Conservation (phyloP, 2,113 vertebrate genomes). For the Bucco capensis region DNA sequence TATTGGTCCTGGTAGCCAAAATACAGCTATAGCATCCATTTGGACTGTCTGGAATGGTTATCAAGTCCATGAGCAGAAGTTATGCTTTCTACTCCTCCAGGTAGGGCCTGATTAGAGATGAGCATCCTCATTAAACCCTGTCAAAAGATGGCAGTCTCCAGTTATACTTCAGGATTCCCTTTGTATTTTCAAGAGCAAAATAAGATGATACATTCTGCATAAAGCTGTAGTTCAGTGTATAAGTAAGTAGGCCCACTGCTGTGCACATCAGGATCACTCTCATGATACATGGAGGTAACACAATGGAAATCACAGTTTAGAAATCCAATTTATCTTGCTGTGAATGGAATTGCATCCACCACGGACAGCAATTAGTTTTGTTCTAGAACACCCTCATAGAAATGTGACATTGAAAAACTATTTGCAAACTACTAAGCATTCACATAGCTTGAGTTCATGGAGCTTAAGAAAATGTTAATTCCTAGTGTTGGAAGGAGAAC, state of each 20-base stretch:
- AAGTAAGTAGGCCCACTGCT: conserved; percentile 69
- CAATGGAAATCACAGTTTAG: conserved; percentile 74
- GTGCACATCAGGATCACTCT: conserved; percentile 69
- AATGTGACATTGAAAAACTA: conserved; percentile 75
- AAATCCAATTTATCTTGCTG: conserved; percentile 80
- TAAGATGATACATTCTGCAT: conserved; percentile 44
- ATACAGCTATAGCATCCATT: background rate
- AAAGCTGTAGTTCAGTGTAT: conserved; percentile 55
- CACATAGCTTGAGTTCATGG: conserved; percentile 19
- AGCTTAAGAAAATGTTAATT: conserved; percentile 66
- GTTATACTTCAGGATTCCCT: conserved; percentile 5
- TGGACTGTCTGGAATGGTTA: background rate
- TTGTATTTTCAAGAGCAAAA: background rate
- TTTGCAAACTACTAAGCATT: conserved; percentile 62
- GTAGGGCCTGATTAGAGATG: background rate
- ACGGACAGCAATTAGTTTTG: conserved; percentile 77
- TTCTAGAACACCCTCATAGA: conserved; percentile 59
- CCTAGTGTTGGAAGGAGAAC: background rate
- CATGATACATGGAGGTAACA: conserved; percentile 62
- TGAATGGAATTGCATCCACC: conserved; percentile 77
- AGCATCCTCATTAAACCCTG: conserved; percentile 25
- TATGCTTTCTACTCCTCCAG: background rate
- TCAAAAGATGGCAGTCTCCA: conserved; percentile 37
- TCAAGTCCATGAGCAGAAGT: background rate
- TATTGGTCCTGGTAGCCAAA: background rate